Conservation (phyloP, 2,797 vertebrate genomes). For the Microtus californicus region DNA sequence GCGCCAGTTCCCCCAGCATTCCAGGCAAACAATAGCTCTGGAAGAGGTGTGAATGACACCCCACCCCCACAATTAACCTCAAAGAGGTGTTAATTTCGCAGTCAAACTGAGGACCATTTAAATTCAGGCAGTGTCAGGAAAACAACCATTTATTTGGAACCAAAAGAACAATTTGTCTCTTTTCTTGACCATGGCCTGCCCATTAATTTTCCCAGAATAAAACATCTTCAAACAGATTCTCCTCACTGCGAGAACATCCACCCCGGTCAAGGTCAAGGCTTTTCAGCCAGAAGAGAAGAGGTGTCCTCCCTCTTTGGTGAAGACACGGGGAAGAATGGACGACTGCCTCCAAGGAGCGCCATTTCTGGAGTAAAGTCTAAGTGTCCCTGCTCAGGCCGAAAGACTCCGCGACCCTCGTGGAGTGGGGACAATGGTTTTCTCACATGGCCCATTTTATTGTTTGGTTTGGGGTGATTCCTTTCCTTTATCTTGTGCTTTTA, state of each 20-base stretch:
- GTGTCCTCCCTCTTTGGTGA: background rate
- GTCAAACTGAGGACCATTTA: constrained; percentile 82
- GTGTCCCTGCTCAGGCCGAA: background rate
- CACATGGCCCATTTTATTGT: background rate
- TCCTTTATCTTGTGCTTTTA: constrained; percentile 18
- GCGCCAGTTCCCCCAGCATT: constrained; percentile 49
- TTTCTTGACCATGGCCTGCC: constrained; percentile 69
- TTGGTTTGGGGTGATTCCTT: background rate
- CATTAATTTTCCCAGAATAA: constrained; percentile 66
- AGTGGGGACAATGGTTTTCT: background rate
- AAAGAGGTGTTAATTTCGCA: constrained; percentile 86
- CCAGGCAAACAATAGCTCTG: constrained; percentile 81
- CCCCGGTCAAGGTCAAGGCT: background rate
- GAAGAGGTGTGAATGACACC: constrained; percentile 81
- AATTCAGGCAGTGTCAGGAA: constrained; percentile 81
- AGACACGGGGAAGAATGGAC: background rate
- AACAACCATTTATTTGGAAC: constrained; percentile 79
- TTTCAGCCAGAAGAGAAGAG: background rate
- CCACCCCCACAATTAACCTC: constrained; percentile 81
- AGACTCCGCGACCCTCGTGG: background rate
- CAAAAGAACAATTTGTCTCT: constrained; percentile 68
- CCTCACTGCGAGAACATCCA: background rate
- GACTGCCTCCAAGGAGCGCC: background rate
- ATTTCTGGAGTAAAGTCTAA: background rate
- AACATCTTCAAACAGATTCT: constrained; percentile 66